Conservation (phyloP, 2,113 vertebrate genomes). For the Poeciliopsis retropinna region DNA sequence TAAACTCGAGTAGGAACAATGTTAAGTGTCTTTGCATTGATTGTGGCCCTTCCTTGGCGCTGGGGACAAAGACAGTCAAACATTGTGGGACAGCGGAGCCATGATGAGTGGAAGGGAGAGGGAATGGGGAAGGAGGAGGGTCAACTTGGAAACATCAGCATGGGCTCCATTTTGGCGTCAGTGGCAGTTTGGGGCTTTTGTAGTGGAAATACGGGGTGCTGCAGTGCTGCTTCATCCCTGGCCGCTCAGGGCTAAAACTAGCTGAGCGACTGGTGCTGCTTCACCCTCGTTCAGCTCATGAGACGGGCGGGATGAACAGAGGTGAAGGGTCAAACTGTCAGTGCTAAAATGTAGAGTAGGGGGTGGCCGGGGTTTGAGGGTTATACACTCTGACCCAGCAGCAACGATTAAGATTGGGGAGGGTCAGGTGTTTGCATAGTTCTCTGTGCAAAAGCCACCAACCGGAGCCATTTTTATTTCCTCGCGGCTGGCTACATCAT, state of each 20-base stretch:
- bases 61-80: constrained; percentile 75
- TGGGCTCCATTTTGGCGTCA: constrained; percentile 70
- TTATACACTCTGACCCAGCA: constrained; percentile 80
- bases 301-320: neutral
- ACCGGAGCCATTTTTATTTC: constrained; percentile 74
- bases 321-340: constrained; percentile 29
- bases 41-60: constrained; percentile 79
- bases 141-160: constrained; percentile 55
- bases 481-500: constrained; percentile 71
- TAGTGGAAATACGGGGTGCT: constrained; percentile 44
- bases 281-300: constrained; percentile 21
- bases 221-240: constrained; percentile 59
- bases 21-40: constrained; percentile 76
- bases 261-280: constrained; percentile 57
- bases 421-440: constrained; percentile 84
- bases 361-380: constrained; percentile 47
- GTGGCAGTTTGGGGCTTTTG: constrained; percentile 74
- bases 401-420: constrained; percentile 79
- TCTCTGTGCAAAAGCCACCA: constrained; percentile 83
- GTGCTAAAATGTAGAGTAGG: constrained; percentile 27
- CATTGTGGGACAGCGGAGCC: constrained; percentile 69
- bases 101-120: neutral
- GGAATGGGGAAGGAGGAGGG: constrained; percentile 5
- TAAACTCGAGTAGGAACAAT: constrained; percentile 73
- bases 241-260: constrained; percentile 56